Conservation (phyloP, 2,113 vertebrate species). For the Takifugu flavidus region DNA sequence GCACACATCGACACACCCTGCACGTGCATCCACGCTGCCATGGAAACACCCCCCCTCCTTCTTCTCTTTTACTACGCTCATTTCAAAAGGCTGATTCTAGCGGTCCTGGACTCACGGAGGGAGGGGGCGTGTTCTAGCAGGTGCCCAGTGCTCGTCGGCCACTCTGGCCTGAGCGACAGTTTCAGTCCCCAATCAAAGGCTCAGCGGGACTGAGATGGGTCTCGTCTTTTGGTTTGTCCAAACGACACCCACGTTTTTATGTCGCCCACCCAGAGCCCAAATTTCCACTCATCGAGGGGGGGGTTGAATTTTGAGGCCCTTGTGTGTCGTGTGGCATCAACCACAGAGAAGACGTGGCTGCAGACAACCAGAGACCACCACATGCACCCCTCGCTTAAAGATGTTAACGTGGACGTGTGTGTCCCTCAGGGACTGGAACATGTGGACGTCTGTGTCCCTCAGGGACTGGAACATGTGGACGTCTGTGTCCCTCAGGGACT, state of each 20-base stretch:
- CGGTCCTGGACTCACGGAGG: constrained; percentile 18
- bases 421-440: too few species aligned
- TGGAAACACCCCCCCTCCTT: constrained; percentile 45
- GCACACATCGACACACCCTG: constrained; percentile 87
- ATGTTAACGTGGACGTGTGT: constrained; percentile 30
- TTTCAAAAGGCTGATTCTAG: constrained; percentile 7
- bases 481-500: too few species aligned
- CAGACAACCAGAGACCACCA: constrained; percentile 94
- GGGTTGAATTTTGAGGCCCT: constrained; percentile 73
- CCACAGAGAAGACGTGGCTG: constrained; percentile 98
- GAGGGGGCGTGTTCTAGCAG: constrained; percentile 35
- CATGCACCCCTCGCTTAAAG: constrained; percentile 75
- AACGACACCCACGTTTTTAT: constrained; percentile 53
- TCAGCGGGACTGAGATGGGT: constrained; percentile 50
- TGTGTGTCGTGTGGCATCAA: constrained; percentile 99
- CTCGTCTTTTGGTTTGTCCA: constrained; percentile 33
- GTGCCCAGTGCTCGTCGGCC: constrained; percentile 39
- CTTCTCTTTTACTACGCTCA: constrained; percentile 6
- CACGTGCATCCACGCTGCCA: constrained; percentile 45
- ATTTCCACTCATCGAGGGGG: constrained; percentile 76
- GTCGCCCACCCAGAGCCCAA: constrained; percentile 66
- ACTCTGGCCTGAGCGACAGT: constrained; percentile 60
- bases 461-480: too few species aligned
- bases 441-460: too few species aligned
- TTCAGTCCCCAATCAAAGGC: constrained; percentile 56